Evolutionary conservation across 64 coral and sea anemone species (phyloP), one percentile per base, ranked within the genome.

Genomic region (Hydrozoanthus tunicans): DNA sequence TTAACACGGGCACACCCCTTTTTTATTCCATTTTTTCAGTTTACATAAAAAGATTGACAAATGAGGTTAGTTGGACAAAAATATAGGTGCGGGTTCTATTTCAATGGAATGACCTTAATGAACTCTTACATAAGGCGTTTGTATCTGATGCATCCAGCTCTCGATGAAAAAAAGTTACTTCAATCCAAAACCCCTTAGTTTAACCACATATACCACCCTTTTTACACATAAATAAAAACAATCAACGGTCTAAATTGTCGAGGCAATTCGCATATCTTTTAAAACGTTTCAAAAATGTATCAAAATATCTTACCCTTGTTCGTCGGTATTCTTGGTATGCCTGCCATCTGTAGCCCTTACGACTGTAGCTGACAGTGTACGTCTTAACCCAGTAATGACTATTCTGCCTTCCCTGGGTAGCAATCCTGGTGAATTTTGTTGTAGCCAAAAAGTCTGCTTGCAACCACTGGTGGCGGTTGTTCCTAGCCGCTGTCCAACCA

Each of bases 401-500:
- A 58, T 81, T 81, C 9, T 24, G 23, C 4, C 78, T 81, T 8
- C 78, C 78, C 20, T 81, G 81, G 3, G 81, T 83, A 2, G 81
- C 81, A 64, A 83, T 43, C 62, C 81, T 64, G 62, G 9, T 67
- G 62, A 83, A 7, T 43, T 83, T 83, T 17, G 81, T 62, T 32
- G 15, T 53, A n/a, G 81, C 81, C 27, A 83, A 83, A 62, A 67
- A 55, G 62, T 83, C 81, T 0, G 54, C 32, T 11, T 65, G 81
- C 6, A 53, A 51, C 81, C 81, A 85, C 26, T 85, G 81, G 17
- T 70, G 54, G 24, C 64, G 64, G 64, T 85, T 56, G 52, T 70
- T 85, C 55, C 81, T 85, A 1, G 43, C 53, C 51, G 81, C 81
- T 53, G 51, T 85, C 81, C 81, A 85, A 70, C 81, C 81, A 83